Conservation (phyloP, 1,140 invertebrate genomes). For the Anastatus disparis region DNA sequence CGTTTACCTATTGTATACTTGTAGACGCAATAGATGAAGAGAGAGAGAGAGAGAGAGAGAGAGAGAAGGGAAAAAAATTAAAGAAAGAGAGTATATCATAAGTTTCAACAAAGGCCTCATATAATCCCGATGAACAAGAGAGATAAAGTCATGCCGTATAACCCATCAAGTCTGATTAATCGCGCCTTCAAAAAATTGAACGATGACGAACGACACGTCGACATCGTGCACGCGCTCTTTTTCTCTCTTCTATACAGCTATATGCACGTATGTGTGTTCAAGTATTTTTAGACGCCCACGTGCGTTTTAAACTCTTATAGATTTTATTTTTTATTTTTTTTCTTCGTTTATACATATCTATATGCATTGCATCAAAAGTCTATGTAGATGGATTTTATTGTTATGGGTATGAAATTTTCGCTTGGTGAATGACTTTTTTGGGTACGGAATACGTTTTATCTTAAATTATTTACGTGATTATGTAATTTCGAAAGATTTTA, state of each 20-base stretch:
- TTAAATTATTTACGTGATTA: no score
- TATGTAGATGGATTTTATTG: no score
- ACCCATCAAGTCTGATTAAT: constrained; percentile 40
- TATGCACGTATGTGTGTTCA: neutral
- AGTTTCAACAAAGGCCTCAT: constrained; percentile 36
- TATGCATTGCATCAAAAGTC: no score
- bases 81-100: constrained; percentile 14
- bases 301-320: no score
- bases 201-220: constrained; percentile 41
- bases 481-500: no score
- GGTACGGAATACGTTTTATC: no score
- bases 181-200: constrained; percentile 34
- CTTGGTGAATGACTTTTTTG: no score
- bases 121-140: constrained; percentile 37
- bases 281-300: constrained; percentile 10
- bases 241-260: no score
- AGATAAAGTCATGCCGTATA: constrained; percentile 30
- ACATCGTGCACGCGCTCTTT: neutral
- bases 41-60: neutral
- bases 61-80: neutral
- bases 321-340: no score
- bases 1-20: neutral
- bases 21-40: neutral
- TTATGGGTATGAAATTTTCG: no score
- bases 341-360: no score